These are phyloP conservation scores for Volucella inflata DNA, from an alignment of 2,888 invertebrate species.

Conservation along the genomic window DNA sequence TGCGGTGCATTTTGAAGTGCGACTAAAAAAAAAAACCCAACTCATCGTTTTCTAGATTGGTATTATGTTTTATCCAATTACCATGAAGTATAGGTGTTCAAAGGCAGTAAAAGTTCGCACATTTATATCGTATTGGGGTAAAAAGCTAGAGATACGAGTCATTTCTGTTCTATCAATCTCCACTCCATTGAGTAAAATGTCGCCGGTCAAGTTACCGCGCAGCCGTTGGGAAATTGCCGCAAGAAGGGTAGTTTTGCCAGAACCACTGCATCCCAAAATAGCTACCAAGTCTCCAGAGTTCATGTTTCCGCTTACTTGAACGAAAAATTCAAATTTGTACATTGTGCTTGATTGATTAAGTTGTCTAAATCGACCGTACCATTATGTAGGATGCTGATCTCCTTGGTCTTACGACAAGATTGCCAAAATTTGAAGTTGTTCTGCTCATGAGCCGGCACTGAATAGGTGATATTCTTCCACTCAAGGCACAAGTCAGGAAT, in stretches of 20 bases:
- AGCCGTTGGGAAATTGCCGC: slow-evolving; percentile 90
- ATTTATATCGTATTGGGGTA: slow-evolving; percentile 93
- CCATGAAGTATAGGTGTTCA: slow-evolving; percentile 95
- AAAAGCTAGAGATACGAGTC: slow-evolving; percentile 91
- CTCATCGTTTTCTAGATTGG: neutral
- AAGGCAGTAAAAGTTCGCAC: slow-evolving; percentile 90
- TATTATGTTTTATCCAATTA: slow-evolving; percentile 82
- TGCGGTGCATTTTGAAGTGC: slow-evolving; percentile 89
- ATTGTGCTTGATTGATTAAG: slow-evolving; percentile 17
- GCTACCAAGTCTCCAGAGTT: slow-evolving; percentile 89
- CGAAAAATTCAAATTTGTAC: slow-evolving; percentile 27
- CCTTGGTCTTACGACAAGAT: slow-evolving; percentile 79
- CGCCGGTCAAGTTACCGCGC: slow-evolving; percentile 88
- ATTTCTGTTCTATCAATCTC: slow-evolving; percentile 87
- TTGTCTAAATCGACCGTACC: slow-evolving; percentile 76
- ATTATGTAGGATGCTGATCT: slow-evolving; percentile 80
- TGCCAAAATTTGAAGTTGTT: slow-evolving; percentile 82
- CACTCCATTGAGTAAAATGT: slow-evolving; percentile 89
- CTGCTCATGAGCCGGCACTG: slow-evolving; percentile 81
- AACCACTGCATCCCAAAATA: slow-evolving; percentile 90
- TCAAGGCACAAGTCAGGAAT: slow-evolving; percentile 80
- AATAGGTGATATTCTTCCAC: slow-evolving; percentile 82
- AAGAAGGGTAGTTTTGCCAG: slow-evolving; percentile 90
- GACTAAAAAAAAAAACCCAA: slow-evolving; percentile 85
- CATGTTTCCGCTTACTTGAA: slow-evolving; percentile 88